phyloP scores from a whole-genome alignment of 2,888 invertebrate genomes.

The Oxycera nigricornis region DNA sequence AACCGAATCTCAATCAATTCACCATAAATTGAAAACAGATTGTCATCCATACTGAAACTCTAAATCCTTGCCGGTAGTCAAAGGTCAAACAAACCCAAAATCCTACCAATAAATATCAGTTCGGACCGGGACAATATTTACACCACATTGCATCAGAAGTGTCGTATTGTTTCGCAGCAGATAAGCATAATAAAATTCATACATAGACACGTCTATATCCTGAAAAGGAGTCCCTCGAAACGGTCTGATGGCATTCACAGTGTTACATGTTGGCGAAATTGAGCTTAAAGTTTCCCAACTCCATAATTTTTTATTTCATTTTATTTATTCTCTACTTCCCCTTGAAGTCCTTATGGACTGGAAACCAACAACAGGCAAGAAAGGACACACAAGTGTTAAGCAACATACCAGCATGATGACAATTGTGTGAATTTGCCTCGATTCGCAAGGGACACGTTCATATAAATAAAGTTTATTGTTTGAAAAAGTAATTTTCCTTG shows the following conservation, averaged over 20 bases:
- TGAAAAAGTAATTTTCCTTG: slow-evolving; percentile 24
- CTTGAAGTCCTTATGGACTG: too few species aligned
- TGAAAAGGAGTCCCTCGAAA: neutral
- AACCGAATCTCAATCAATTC: too few species aligned
- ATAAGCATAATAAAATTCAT: slow-evolving; percentile 2
- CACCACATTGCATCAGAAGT: slow-evolving; percentile 30
- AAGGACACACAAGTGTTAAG: too few species aligned
- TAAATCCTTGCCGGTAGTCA: too few species aligned
- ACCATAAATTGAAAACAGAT: too few species aligned
- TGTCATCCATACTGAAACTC: too few species aligned
- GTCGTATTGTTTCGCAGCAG: neutral
- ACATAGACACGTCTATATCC: neutral
- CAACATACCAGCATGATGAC: too few species aligned
- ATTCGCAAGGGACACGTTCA: neutral
- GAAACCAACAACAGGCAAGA: too few species aligned
- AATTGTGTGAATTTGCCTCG: neutral
- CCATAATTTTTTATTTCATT: too few species aligned
- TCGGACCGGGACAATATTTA: slow-evolving; percentile 29
- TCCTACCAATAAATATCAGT: too few species aligned
- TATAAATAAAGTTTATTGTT: slow-evolving; percentile 36
- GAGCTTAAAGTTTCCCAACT: neutral
- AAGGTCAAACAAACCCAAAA: too few species aligned
- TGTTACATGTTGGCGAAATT: neutral
- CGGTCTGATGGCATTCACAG: neutral
- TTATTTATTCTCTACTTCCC: too few species aligned